Base-by-base conservation (phyloP, 2,888 invertebrate species). In the Aporophyla lueneburgensis region DNA sequence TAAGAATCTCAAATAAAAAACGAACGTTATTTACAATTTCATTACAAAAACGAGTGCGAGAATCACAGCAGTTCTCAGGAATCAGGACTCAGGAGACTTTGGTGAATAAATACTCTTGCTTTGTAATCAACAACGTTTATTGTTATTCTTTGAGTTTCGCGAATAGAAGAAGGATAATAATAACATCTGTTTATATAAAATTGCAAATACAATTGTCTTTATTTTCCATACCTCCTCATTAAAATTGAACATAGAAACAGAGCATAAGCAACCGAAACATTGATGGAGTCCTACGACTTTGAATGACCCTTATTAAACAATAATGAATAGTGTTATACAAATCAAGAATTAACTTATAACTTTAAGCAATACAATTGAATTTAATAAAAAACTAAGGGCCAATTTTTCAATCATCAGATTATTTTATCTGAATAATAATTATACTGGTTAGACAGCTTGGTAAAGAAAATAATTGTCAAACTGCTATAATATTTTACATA, bases 111-210 rank as follows among this genome's bases (percentile, higher is more conserved):
- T 40, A 54, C 6, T 54, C 33, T 56, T 40, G 33, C 56, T 67
- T 40, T n/a, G n/a, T 56, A 66, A 56, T 56, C 33, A 67, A 67
- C 67, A 56, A 56, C n/a, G 19, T 67, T 19, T 67, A 67, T 54
- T 67, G 33, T 67, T 40, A 67, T 56, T 67, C 6, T 54, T 56
- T n/a, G 33, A 56, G 33, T 40, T 33, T 54, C 33, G 16, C 67
- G n/a, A 67, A 40, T 16, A 56, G 16, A 27, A 46, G 24, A 33
- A 33, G n/a, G 16, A 56, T 19, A 54, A 33, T n/a, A n/a, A n/a
- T 33, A 54, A 33, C 33, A 56, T 67, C 2, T 10, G 56, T 33
- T 67, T 56, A 67, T n/a, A 67, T 40, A 40, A 58, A 67, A 40
- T n/a, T 67, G 33, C 16, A 19, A 67, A 67, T 16, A 40, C 16